Evolutionary conservation across 2,888 invertebrate genomes (phyloP).

Genomic region (Himalopsyche tibetana): DNA sequence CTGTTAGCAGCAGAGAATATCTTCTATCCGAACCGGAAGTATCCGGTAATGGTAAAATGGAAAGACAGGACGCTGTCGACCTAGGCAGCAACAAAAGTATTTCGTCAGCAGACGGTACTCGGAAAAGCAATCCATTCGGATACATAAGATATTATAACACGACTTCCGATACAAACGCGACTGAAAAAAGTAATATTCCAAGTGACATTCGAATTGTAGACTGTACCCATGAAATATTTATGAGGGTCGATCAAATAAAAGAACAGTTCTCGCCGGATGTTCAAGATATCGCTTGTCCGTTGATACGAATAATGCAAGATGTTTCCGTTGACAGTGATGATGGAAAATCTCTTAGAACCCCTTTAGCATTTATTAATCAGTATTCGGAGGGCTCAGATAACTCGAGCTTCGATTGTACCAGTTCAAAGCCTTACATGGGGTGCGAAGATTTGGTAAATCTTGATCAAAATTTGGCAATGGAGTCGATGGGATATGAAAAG

Average conservation of each 20-base stretch:
- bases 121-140: constrained; percentile 80
- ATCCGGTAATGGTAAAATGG: constrained; percentile 71
- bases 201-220: constrained; percentile 70
- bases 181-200: constrained; percentile 69
- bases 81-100: constrained; percentile 73
- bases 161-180: constrained; percentile 71
- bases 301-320: constrained; percentile 60
- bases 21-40: constrained; percentile 64
- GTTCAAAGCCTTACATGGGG: constrained; percentile 77
- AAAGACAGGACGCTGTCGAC: constrained; percentile 80
- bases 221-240: constrained; percentile 73
- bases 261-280: constrained; percentile 43
- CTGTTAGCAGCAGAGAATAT: constrained; percentile 70
- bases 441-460: constrained; percentile 83
- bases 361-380: constrained; percentile 72
- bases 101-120: constrained; percentile 76
- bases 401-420: constrained; percentile 77
- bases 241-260: constrained; percentile 59
- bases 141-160: constrained; percentile 82
- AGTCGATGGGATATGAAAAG: constrained; percentile 70
- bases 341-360: constrained; percentile 68
- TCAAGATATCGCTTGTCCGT: constrained; percentile 51
- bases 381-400: constrained; percentile 80
- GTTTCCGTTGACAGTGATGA: constrained; percentile 48
- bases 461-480: constrained; percentile 78